These are phyloP conservation scores for Acronicta leporina DNA, from an alignment of 2,888 invertebrate genomes.

Conservation along the genomic window DNA sequence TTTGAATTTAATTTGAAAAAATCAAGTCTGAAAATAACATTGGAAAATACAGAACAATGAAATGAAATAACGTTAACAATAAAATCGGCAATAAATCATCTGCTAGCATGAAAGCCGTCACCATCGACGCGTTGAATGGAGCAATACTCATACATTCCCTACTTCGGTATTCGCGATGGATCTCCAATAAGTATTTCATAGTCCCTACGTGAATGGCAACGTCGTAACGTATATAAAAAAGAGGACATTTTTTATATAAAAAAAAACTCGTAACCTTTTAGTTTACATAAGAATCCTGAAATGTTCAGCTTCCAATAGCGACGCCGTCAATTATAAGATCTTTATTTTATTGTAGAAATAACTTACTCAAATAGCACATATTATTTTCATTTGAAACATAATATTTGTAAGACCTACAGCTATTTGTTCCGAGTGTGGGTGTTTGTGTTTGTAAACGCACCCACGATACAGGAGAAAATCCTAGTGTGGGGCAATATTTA, in stretches of 20 bases:
- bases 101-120: slow-evolving; percentile 13
- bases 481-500: too few relatives aligned
- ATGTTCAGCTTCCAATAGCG: background rate
- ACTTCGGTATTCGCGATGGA: slow-evolving; percentile 8
- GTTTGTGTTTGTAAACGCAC: too few relatives aligned
- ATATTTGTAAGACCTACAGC: background rate
- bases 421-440: too few relatives aligned
- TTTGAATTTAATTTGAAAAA: too few relatives aligned
- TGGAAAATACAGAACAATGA: background rate
- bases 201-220: slow-evolving; percentile 8
- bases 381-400: too few relatives aligned
- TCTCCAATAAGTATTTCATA: slow-evolving; percentile 14
- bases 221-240: background rate
- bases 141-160: slow-evolving; percentile 17
- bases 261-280: background rate
- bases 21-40: background rate
- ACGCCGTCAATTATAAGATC: background rate
- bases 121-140: slow-evolving; percentile 16
- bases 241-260: background rate
- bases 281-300: background rate
- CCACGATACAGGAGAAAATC: too few relatives aligned
- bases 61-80: slow-evolving; percentile 8
- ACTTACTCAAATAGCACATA: too few relatives aligned
- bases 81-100: slow-evolving; percentile 37
- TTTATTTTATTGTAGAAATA: background rate